A percentile compares a stretch with the other conserved stretches of the same genome.
Conservation (phyloP, 2,797 vertebrate genomes). For the Intellagama lesueurii region DNA sequence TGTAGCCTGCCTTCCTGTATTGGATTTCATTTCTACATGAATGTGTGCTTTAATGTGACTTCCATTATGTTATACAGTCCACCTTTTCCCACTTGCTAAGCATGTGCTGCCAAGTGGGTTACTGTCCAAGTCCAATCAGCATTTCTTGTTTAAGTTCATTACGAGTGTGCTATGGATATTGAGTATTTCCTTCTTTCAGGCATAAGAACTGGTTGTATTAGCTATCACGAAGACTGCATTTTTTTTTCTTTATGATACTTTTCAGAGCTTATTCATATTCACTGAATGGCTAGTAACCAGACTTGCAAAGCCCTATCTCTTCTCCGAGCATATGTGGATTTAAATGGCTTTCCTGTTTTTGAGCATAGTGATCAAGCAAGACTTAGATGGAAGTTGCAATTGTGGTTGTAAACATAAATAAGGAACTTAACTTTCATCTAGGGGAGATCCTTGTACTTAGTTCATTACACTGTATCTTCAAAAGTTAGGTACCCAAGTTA, state of each 20-base stretch:
- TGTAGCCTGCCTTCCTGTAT: not conserved
- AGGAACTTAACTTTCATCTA: not conserved
- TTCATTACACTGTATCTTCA: not conserved
- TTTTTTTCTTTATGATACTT: not conserved
- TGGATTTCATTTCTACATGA: not conserved
- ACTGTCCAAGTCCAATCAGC: not conserved
- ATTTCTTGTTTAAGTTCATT: not conserved
- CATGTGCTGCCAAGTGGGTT: accelerated
- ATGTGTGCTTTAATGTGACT: not conserved
- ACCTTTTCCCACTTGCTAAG: not conserved
- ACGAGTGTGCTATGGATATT: slow-evolving; percentile 3
- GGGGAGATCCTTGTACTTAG: not conserved
- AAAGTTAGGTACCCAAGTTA: not conserved
- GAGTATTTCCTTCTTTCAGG: not conserved
- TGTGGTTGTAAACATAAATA: not conserved
- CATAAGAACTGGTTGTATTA: not conserved
- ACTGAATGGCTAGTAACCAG: not conserved
- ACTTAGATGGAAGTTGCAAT: not conserved
- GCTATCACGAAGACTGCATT: not conserved
- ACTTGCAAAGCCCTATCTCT: not conserved
- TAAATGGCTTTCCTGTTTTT: not conserved
- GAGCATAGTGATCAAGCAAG: not conserved
- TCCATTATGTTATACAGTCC: not conserved
- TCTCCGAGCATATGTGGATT: not conserved
- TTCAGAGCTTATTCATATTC: not conserved